Base-by-base conservation (phyloP, 2,888 invertebrate species). In the Macaria notata region DNA sequence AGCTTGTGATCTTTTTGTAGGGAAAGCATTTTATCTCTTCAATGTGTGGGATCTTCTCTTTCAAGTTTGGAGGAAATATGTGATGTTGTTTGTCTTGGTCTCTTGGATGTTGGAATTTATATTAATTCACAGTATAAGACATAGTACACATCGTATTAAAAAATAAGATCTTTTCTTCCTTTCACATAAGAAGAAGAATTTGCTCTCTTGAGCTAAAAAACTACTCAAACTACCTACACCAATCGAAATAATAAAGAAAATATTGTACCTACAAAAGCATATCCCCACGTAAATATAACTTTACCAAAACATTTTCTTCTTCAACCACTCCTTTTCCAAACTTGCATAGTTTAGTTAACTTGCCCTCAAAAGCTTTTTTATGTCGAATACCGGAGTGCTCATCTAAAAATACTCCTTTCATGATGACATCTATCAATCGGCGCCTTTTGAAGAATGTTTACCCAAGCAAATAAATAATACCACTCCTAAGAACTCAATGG, bases 391-490 rank as follows among this genome's bases (percentile, higher is more conserved):
- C 56, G 29, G 50, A 56, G 55, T 53, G 43, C 49, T 33, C 57
- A 52, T 33, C 41, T 33, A 57, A 61, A 63, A 62, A 63, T 62
- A 62, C 57, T 63, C 63, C 59, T 65, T 68, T 60, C 59, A 63
- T 72, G 73, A 73, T 69, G 72, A 74, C 76, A 73, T 70, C 67
- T 65, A 72, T 75, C 72, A 71, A 72, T 75, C 72, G 68, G 62
- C 68, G 56, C 61, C 58, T 65, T 60, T 71, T 66, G 71, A 68
- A 72, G 62, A 63, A 69, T 78, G 77, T 78, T 82, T 79, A 76
- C 73, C 67, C 71, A 75, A 79, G 71, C 78, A 78, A 79, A 81
- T 76, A 80, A 80, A 81, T 75, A 78, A 72, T 75, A 76, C 72
- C 66, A 69, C 73, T 75, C 62, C 73, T 69, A 54, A 76, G 77